A percentile compares a stretch with the other conserved stretches of the same genome.
These are phyloP conservation scores for Neoniphon sammara DNA, from an alignment of 2,797 vertebrate species.

Conservation along the genomic window DNA sequence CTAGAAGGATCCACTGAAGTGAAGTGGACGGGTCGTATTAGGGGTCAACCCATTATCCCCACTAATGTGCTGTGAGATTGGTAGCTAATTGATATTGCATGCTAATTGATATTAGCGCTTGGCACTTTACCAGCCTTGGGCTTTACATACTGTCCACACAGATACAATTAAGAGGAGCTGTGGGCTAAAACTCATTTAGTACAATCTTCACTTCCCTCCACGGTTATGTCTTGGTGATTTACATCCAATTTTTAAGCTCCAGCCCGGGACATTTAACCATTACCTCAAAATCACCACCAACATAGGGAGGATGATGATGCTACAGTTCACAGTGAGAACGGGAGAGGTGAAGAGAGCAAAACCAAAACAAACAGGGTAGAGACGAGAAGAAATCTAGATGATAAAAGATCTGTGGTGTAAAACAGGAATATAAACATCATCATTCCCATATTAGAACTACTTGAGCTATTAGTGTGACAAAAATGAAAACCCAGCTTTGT, in stretches of 20 bases:
- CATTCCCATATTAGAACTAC: conserved; percentile 22
- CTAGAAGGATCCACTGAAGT: conserved; percentile 61
- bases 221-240: conserved; percentile 64
- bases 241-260: conserved; percentile 37
- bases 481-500: background rate
- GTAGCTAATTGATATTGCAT: conserved; percentile 84
- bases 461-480: background rate
- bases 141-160: conserved; percentile 61
- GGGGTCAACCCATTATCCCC: conserved; percentile 81
- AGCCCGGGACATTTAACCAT: conserved; percentile 10
- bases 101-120: conserved; percentile 80
- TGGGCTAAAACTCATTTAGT: conserved; percentile 65
- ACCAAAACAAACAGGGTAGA: conserved; percentile 10
- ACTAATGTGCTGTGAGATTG: conserved; percentile 86
- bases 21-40: conserved; percentile 62
- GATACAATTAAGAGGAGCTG: conserved; percentile 58
- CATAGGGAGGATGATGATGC: conserved; percentile 6
- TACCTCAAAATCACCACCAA: conserved; percentile 14
- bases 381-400: background rate
- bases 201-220: conserved; percentile 61
- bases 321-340: background rate
- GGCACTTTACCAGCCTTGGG: conserved; percentile 53
- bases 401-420: conserved; percentile 4
- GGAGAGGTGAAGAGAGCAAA: background rate
- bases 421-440: background rate